phyloP scores from a whole-genome alignment of 2,113 vertebrate genomes.

The Eira barbara region DNA sequence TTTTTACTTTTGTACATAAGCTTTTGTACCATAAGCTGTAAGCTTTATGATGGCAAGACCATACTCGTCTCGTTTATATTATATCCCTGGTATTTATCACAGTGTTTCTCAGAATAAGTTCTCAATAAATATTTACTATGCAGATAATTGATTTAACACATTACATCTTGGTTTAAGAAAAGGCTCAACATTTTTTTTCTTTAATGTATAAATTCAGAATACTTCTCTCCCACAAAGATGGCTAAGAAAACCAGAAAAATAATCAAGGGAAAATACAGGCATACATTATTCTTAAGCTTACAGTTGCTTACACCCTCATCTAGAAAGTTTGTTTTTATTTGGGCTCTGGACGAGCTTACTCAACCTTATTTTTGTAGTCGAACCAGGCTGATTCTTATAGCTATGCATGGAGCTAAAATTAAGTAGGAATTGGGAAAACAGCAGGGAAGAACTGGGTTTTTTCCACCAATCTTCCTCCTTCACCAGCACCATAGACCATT shows the following conservation, averaged over 20 bases:
- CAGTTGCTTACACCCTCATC: background rate
- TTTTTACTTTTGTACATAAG: background rate
- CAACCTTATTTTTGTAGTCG: background rate
- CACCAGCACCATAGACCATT: background rate
- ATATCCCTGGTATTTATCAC: background rate
- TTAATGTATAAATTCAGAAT: background rate
- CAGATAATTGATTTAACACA: background rate
- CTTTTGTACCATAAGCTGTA: background rate
- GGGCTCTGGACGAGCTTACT: background rate
- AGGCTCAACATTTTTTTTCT: background rate
- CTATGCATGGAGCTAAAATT: background rate
- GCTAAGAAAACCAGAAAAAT: background rate
- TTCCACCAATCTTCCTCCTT: background rate
- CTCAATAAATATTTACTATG: background rate
- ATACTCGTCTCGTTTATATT: background rate
- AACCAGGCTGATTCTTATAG: background rate
- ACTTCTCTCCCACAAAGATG: background rate
- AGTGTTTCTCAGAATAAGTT: background rate
- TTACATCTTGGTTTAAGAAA: background rate
- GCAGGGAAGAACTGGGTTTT: conserved; percentile 25
- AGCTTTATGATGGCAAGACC: background rate
- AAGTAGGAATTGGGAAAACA: conserved; percentile 51
- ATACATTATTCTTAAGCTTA: background rate
- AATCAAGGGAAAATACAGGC: background rate
- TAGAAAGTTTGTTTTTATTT: background rate